A percentile compares a stretch with the other conserved stretches of the same genome.
Evolutionary conservation across 2,113 vertebrate species (phyloP).

Genomic region (Apistogramma diplotaenia): DNA sequence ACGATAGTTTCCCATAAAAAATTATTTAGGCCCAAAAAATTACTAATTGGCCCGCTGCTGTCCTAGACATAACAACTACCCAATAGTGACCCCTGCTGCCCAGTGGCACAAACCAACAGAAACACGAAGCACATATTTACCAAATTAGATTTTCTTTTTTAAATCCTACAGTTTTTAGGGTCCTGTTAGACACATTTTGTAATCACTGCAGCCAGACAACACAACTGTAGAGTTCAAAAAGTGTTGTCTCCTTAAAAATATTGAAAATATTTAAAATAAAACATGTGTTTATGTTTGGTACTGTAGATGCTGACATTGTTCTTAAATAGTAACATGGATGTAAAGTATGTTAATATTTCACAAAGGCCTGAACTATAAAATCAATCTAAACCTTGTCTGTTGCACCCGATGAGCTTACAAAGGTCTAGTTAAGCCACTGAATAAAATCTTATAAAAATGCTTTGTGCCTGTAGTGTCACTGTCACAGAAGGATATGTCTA

Average conservation of each 20-base stretch:
- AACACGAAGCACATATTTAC: accelerated
- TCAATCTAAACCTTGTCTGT: not conserved
- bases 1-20: not conserved
- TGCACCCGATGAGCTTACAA: not conserved
- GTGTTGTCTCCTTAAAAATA: too few relatives aligned
- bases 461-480: not conserved
- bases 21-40: not conserved
- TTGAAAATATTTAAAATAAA: too few relatives aligned
- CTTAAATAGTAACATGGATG: too few relatives aligned
- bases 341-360: too few relatives aligned
- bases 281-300: too few relatives aligned
- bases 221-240: too few relatives aligned
- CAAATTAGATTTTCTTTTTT: too few relatives aligned
- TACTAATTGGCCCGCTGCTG: too few relatives aligned
- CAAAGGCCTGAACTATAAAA: not conserved
- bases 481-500: not conserved
- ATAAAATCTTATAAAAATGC: accelerated
- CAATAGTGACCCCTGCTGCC: not conserved
- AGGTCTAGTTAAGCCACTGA: not conserved
- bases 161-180: too few relatives aligned
- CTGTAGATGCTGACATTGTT: too few relatives aligned
- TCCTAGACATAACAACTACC: not conserved
- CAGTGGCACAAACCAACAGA: not conserved
- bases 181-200: too few relatives aligned
- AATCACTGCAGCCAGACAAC: too few relatives aligned